Conservation (phyloP, 2,113 vertebrate species). For the Sialia sialis region DNA sequence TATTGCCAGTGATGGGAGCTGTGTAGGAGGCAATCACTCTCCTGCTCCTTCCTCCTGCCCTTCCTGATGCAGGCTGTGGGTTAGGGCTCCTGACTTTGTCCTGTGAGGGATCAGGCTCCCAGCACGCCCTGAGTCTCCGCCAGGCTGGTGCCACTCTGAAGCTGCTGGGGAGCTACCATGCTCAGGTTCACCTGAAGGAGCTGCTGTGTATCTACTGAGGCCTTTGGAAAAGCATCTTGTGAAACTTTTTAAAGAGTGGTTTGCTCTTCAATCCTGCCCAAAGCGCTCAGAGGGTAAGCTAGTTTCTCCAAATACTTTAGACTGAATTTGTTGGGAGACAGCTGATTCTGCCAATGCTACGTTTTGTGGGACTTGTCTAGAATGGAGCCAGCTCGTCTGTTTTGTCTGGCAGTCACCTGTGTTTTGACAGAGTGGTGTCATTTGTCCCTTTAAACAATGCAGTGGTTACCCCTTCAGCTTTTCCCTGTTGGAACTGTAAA, state of each 20-base stretch:
- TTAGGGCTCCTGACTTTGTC: neutral
- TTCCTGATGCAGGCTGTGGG: neutral
- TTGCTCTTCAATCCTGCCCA: neutral
- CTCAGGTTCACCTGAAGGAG: accelerated
- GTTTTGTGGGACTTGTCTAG: neutral
- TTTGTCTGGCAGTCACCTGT: neutral
- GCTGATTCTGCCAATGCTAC: neutral
- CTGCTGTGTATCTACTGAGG: neutral
- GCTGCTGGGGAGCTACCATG: accelerated
- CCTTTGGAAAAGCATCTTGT: neutral
- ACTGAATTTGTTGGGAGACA: neutral
- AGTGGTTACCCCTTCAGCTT: neutral
- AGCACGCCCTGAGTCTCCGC: neutral
- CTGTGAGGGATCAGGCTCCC: neutral
- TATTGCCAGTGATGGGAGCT: neutral
- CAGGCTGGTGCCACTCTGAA: neutral
- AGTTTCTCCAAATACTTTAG: neutral
- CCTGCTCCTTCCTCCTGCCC: neutral
- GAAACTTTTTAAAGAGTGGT: neutral
- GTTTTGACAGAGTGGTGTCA: neutral
- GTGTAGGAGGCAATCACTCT: neutral
- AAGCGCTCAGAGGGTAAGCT: neutral
- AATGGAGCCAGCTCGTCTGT: neutral
- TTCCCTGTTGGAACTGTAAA: neutral
- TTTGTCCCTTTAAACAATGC: neutral